Base-by-base conservation (phyloP, 2,888 invertebrate genomes). In the Phalera bucephala region DNA sequence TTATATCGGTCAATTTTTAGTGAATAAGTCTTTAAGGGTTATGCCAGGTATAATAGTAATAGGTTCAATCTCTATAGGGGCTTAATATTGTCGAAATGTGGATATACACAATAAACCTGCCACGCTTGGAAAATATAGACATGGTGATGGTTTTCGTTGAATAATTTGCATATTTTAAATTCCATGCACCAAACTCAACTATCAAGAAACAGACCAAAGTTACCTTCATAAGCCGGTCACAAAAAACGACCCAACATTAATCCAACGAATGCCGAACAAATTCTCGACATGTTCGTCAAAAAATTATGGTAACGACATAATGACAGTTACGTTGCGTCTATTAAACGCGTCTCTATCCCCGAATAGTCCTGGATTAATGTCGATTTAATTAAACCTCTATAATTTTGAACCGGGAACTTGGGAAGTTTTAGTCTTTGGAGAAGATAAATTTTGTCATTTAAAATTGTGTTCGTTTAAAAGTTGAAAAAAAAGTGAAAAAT, bases 381-480 rank as follows among this genome's bases (percentile, higher is more conserved):
- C 80, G 76, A 84, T 86, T 86, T 87, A 86, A 88, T 89, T 88
- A 87, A 87, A 86, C 80, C 80, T 79, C 79, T 83, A 86, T 84
- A 85, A 87, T 85, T 87, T 85, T 78, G 76, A 74, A 68, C 64
- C 62, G 49, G 33, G 45, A 51, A 59, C 51, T 13, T 40, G 39
- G 51, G 56, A 32, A 30, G 14, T 25, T 33, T 36, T 41, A 46
- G 42, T 10, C 2, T 30, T 29, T 55, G 50, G 64, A 71, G 33
- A 41, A 15, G 66, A 53, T 35, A 55, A 35, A 13, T 32, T 31
- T 14, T 12, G n/a, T n/a, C n/a, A n/a, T n/a, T n/a, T n/a, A n/a
- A n/a, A n/a, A n/a, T n/a, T n/a, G n/a, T n/a, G n/a, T n/a, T n/a
- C n/a, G n/a, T n/a, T n/a, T n/a, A n/a, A n/a, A n/a, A n/a, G n/a